These are phyloP conservation scores for Nomada fabriciana DNA, from an alignment of 2,888 invertebrate species.

Conservation along the genomic window DNA sequence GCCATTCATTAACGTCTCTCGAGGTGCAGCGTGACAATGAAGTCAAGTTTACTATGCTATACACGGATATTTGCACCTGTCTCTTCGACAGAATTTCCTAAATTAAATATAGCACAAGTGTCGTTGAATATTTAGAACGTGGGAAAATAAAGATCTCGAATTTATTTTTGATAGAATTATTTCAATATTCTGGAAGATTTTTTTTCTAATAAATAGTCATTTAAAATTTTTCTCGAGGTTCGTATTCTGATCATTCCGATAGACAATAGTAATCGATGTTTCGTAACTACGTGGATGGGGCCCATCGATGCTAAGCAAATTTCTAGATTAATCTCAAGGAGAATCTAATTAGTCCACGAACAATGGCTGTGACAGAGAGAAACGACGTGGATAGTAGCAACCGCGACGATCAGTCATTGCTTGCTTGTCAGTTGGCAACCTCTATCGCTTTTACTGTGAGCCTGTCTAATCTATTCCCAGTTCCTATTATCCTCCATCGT, in stretches of 20 bases:
- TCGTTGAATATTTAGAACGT: too few relatives aligned
- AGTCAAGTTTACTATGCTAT: slow-evolving; percentile 45
- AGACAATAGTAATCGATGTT: slow-evolving; percentile 58
- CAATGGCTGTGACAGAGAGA: slow-evolving; percentile 60
- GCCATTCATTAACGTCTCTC: slow-evolving; percentile 39
- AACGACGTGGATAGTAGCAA: slow-evolving; percentile 50
- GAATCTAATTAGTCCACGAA: slow-evolving; percentile 67
- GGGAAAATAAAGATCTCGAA: too few relatives aligned
- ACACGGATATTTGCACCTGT: slow-evolving; percentile 13
- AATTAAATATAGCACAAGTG: too few relatives aligned
- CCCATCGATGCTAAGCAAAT: slow-evolving; percentile 27
- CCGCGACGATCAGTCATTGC: slow-evolving; percentile 61
- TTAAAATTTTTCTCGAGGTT: neutral
- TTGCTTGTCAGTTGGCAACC: slow-evolving; percentile 48
- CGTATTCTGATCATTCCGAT: slow-evolving; percentile 14
- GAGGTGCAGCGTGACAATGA: neutral
- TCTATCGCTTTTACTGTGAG: slow-evolving; percentile 43
- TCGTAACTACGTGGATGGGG: neutral
- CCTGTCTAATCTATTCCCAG: slow-evolving; percentile 41
- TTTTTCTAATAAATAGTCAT: neutral
- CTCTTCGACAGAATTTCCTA: slow-evolving; percentile 3
- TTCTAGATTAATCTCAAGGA: slow-evolving; percentile 65
- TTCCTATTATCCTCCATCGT: neutral
- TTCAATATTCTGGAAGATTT: neutral
- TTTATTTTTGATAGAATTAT: neutral